These are phyloP conservation scores for Drosophila equinoxialis DNA, from an alignment of 1,140 invertebrate species.

Conservation along the genomic window DNA sequence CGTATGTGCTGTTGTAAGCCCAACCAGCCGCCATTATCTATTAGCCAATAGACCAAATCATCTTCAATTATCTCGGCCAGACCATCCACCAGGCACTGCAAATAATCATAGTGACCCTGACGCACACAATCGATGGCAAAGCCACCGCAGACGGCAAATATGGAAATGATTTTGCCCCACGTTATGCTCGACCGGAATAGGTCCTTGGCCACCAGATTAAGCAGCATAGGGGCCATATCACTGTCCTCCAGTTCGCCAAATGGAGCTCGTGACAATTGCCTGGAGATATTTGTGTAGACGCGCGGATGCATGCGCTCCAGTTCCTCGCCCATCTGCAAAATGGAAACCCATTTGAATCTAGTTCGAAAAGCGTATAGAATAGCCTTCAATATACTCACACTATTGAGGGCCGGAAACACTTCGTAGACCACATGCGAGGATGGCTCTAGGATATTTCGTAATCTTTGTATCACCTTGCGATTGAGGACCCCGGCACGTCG, in stretches of 20 bases:
- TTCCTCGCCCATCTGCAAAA: constrained; percentile 78
- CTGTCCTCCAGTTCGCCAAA: constrained; percentile 84
- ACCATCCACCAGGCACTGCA: constrained; percentile 86
- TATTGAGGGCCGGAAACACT: constrained; percentile 80
- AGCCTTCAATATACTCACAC: constrained; percentile 50
- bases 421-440: constrained; percentile 78
- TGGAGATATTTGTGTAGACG: constrained; percentile 85
- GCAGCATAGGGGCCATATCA: constrained; percentile 85
- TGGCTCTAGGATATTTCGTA: constrained; percentile 77
- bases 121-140: constrained; percentile 89
- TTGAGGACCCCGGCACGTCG: constrained; percentile 79
- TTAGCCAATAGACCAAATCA: constrained; percentile 87
- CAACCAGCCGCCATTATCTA: constrained; percentile 89
- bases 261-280: constrained; percentile 84
- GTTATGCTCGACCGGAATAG: constrained; percentile 86
- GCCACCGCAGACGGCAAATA: constrained; percentile 88
- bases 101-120: constrained; percentile 87
- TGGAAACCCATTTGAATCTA: not conserved
- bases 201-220: constrained; percentile 86
- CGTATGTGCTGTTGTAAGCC: constrained; percentile 78
- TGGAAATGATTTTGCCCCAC: constrained; percentile 88
- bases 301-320: constrained; percentile 88
- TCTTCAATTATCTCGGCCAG: constrained; percentile 87
- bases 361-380: too few species aligned
- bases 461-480: constrained; percentile 76